These are phyloP conservation scores for Andricus curvator DNA, from an alignment of 2,888 invertebrate genomes.

Conservation along the genomic window DNA sequence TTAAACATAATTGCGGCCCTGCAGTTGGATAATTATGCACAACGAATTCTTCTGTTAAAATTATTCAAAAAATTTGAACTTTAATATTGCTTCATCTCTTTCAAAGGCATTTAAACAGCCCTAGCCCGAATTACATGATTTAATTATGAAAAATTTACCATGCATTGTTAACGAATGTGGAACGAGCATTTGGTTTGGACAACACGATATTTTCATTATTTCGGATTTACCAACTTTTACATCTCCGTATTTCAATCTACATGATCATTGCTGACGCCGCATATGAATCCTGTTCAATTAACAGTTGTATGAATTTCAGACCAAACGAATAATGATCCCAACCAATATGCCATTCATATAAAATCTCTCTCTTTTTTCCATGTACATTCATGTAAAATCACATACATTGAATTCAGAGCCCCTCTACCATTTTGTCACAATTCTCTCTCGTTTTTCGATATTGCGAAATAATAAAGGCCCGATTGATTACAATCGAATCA, in stretches of 20 bases:
- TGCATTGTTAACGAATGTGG: neutral
- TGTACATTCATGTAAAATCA: neutral
- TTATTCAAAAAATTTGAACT: neutral
- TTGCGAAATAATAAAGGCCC: conserved; percentile 19
- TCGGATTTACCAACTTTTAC: neutral
- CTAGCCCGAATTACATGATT: neutral
- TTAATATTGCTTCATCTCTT: neutral
- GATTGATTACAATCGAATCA: conserved; percentile 36
- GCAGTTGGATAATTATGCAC: too few species aligned
- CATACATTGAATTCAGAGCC: neutral
- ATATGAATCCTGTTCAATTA: conserved; percentile 66
- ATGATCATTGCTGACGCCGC: neutral
- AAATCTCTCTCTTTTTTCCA: neutral
- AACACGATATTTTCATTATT: conserved; percentile 4
- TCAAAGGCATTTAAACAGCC: neutral
- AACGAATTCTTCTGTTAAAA: neutral
- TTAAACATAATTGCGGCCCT: neutral
- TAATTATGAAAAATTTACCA: neutral
- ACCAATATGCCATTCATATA: neutral
- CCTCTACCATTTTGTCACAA: neutral
- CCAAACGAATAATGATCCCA: conserved; percentile 59
- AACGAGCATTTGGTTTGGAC: neutral
- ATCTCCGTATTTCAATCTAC: neutral
- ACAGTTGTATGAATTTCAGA: conserved; percentile 59
- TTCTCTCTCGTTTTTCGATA: neutral